Base-by-base conservation (phyloP, 2,113 vertebrate species). In the Grammomys dolichurus region DNA sequence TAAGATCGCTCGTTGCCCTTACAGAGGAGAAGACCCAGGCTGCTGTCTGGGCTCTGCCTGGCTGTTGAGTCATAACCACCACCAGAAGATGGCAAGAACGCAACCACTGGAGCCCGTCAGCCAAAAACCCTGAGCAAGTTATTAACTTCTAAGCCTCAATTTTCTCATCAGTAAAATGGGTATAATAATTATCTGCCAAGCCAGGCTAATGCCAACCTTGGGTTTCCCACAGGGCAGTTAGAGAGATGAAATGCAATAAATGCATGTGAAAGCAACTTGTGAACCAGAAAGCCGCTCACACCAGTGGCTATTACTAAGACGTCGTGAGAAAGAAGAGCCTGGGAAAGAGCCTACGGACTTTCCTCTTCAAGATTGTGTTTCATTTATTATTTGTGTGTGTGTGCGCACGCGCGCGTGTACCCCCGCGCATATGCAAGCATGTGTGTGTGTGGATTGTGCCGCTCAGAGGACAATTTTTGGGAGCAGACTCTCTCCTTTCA, bases 131-230 rank as follows among this genome's bases (percentile, higher is more conserved):
- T 28, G 67, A 94, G 72, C 89, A 95, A 82, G 82, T 80, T 26
- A n/a, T 48, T 84, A 78, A 48, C 87, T 87, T 88, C 56, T 80
- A 73, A 87, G 72, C 90, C 92, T 90, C 90, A 88, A 51, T 95
- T 75, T 96, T 95, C 95, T 87, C 96, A 77, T 96, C 88, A 92
- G 92, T 95, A 78, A 97, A 97, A 90, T 92, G 90, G 96, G 86
- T 84, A 63, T 97, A 76, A 95, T 97, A 95, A 94, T 96, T 93
- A 90, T 73, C 65, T 92, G 81, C 85, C 87, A 93, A 90, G 51
- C 36, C 46, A 96, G 63, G 91, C 78, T 96, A 89, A 88, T 94
- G 58, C 19, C 76, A 94, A 43, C 60, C 43, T 77, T 76, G 69
- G 24, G 10, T 90, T 93, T 96, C 93, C 80, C 93, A 90, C 80